Base-by-base conservation (phyloP, 2,113 vertebrate genomes). In the Acanthisitta chloris region DNA sequence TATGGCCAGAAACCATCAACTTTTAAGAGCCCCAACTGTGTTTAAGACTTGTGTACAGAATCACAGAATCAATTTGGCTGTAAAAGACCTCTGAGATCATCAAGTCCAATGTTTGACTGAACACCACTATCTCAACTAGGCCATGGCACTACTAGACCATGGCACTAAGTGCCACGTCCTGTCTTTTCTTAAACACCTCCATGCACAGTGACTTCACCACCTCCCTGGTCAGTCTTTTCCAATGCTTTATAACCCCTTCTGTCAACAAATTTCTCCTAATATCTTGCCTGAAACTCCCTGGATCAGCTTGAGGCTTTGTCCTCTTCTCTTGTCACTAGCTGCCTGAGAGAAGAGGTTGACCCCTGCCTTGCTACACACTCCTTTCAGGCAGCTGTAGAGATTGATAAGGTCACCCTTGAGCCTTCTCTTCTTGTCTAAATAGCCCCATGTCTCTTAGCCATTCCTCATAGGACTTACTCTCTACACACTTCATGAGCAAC, bases 21-120 rank as follows among this genome's bases (percentile, higher is more conserved):
- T 57, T 83, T 83, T 57, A 65, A 77, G 7, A 25, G 8, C 7
- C 1, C 3, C 4, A 42, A 5, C 8, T 12, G 7, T 33, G 13
- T 83, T 80, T 43, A 40, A 81, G 17, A 61, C 5, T 57, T 72
- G 3, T 29, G n/a, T 38, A 20, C 8, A 52, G 4, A 43, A 36
- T 33, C 36, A 65, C 17, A 45, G 28, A 38, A 66, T 51, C 9
- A 45, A 12, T 38, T 7, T 11, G 15, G 2, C 24, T n/a, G 28
- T 28, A 59, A 73, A 45, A 59, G 23, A 45, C 15, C 21, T 45
- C 43, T 38, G 23, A 2, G 2, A 51, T 11, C 26, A 28, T 26
- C 0, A 0, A 20, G 38, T 51, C 33, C 23, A 58, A 14, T 5
- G 15, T 45, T 5, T 43, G 69, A 51, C 15, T 7, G 5, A 33